phyloP scores from a whole-genome alignment of 1,140 invertebrate species.

The Drosophila bocki region DNA sequence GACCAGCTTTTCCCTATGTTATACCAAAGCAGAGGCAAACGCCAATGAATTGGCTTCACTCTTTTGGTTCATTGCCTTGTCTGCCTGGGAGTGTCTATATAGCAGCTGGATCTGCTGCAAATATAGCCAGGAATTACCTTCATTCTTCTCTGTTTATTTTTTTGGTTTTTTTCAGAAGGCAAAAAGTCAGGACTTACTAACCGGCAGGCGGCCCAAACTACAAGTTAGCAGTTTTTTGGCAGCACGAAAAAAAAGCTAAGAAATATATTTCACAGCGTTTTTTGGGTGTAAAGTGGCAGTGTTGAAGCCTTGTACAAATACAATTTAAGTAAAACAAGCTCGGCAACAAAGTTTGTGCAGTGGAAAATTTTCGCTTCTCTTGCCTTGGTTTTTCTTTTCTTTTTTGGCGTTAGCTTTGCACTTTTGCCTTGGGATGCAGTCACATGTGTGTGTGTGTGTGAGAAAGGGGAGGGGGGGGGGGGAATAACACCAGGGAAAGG shows the following conservation, averaged over 20 bases:
- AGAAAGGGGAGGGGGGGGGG: too few species aligned
- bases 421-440: constrained; percentile 44
- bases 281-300: constrained; percentile 26
- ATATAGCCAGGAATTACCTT: constrained; percentile 19
- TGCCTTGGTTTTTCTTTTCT: constrained; percentile 11
- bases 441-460: constrained; percentile 15
- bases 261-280: constrained; percentile 4
- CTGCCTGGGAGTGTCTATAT: constrained; percentile 4
- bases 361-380: constrained; percentile 32
- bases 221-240: constrained; percentile 41
- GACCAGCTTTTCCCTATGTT: constrained; percentile 14
- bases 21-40: neutral
- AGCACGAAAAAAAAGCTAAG: constrained; percentile 20
- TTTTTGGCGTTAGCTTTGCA: constrained; percentile 36
- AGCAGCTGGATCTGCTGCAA: constrained; percentile 15
- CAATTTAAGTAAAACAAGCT: constrained; percentile 73
- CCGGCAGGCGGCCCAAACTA: constrained; percentile 22
- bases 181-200: constrained; percentile 22
- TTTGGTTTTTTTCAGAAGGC: neutral
- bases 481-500: neutral
- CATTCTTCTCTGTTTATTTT: neutral
- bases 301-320: constrained; percentile 53
- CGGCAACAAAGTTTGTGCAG: constrained; percentile 67
- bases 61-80: constrained; percentile 25
- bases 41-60: constrained; percentile 28